phyloP scores from a whole-genome alignment of 2,888 invertebrate genomes.

The Zeuzera pyrina region DNA sequence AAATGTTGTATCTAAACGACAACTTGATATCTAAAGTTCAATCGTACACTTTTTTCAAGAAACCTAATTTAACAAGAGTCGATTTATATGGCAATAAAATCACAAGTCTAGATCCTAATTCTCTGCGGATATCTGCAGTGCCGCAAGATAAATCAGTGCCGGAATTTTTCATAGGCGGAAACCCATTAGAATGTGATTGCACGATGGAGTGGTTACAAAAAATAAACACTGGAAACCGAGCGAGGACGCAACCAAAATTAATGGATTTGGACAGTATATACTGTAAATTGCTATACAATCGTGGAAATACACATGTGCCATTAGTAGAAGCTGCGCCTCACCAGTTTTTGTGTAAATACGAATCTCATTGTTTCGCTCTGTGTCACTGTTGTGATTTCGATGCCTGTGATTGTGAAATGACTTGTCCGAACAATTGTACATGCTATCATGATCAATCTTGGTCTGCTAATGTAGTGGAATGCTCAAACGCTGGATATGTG shows the following conservation, averaged over 20 bases:
- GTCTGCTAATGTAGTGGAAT: conserved; percentile 90
- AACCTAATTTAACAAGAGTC: conserved; percentile 86
- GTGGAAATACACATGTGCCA: conserved; percentile 81
- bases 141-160: conserved; percentile 81
- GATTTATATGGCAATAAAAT: conserved; percentile 88
- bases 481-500: conserved; percentile 80
- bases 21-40: conserved; percentile 88
- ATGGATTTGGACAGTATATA: conserved; percentile 88
- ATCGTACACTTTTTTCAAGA: conserved; percentile 90
- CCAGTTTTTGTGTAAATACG: conserved; percentile 89
- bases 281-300: conserved; percentile 85
- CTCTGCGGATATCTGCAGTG: conserved; percentile 82
- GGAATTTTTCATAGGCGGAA: conserved; percentile 88
- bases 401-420: conserved; percentile 94
- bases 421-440: conserved; percentile 88
- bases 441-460: conserved; percentile 92
- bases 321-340: conserved; percentile 85
- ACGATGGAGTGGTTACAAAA: conserved; percentile 93
- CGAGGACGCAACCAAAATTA: conserved; percentile 84
- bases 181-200: conserved; percentile 91
- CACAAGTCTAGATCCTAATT: conserved; percentile 82
- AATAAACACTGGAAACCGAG: conserved; percentile 82
- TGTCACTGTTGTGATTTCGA: conserved; percentile 94
- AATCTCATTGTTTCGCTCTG: conserved; percentile 87
- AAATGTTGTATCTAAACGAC: conserved; percentile 84